Conservation (phyloP, 2,888 invertebrate genomes). For the Hirtodrosophila duncani region DNA sequence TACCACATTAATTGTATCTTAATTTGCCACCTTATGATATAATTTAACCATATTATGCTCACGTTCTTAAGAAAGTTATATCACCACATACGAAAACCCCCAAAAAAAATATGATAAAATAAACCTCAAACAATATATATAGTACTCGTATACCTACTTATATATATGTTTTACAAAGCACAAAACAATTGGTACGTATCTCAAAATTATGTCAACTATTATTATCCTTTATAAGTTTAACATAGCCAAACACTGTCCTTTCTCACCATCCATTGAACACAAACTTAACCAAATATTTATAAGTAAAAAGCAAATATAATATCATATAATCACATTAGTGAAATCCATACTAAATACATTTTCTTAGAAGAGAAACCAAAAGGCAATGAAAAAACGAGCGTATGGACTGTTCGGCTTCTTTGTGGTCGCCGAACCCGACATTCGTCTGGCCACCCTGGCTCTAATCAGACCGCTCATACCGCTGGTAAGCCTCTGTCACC, state of each 20-base stretch:
- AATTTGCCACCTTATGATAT: constrained; percentile 33
- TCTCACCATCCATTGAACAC: constrained; percentile 11
- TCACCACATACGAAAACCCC: no score
- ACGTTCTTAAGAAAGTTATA: constrained; percentile 15
- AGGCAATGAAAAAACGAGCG: constrained; percentile 58
- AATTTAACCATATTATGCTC: constrained; percentile 26
- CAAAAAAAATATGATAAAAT: constrained; percentile 27
- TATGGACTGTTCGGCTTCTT: constrained; percentile 74
- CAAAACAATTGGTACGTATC: constrained; percentile 75
- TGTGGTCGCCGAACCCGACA: constrained; percentile 75
- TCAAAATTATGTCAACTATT: constrained; percentile 70
- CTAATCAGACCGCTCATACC: constrained; percentile 74
- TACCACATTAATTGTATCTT: constrained; percentile 16
- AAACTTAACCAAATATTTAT: constrained; percentile 5
- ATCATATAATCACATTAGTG: constrained; percentile 26
- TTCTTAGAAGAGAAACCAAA: constrained; percentile 67
- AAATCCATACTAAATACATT: constrained; percentile 37
- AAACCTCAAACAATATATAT: constrained; percentile 16
- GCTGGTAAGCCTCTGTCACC: constrained; percentile 70
- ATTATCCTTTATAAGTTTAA: constrained; percentile 39
- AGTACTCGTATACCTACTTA: constrained; percentile 20
- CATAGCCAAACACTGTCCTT: constrained; percentile 5
- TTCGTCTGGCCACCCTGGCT: constrained; percentile 73
- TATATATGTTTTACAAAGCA: constrained; percentile 62
- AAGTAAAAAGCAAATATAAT: constrained; percentile 11